Evolutionary conservation across 2,113 vertebrate species (phyloP).

Genomic region (Oryzias javanicus): DNA sequence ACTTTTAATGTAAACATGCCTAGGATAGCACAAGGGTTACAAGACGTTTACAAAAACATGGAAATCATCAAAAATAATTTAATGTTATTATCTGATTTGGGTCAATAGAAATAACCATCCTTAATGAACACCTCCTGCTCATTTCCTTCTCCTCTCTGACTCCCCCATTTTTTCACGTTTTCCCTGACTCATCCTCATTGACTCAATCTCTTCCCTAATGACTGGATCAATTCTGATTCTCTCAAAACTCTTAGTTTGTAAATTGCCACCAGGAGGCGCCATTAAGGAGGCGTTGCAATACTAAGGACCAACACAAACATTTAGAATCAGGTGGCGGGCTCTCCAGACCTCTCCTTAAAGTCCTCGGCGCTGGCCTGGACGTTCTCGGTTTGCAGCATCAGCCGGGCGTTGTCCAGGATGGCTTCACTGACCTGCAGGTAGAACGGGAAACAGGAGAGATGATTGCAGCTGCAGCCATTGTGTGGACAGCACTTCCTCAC

Average conservation of each 20-base stretch:
- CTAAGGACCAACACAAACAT: background rate
- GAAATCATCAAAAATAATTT: too few species aligned
- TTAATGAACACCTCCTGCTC: too few species aligned
- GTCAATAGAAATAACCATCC: too few species aligned
- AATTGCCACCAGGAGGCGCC: background rate
- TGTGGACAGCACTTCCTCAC: too few species aligned
- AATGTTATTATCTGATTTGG: too few species aligned
- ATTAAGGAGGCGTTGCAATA: background rate
- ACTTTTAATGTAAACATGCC: too few species aligned
- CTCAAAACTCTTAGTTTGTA: background rate
- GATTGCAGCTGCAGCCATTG: background rate
- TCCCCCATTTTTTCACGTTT: too few species aligned
- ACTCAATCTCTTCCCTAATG: background rate
- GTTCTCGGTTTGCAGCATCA: conserved; percentile 91
- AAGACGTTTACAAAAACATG: too few species aligned
- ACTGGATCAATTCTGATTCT: background rate
- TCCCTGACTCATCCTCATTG: too few species aligned
- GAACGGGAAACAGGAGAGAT: conserved; percentile 9
- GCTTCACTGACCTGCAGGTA: conserved; percentile 85
- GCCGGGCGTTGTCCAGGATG: conserved; percentile 88
- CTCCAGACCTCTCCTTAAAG: conserved; percentile 84
- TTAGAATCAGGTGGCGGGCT: too few species aligned
- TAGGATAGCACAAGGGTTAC: too few species aligned
- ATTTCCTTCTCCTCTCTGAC: too few species aligned
- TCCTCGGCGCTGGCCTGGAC: conserved; percentile 89